These are phyloP conservation scores for Crossocerus cetratus DNA, from an alignment of 2,888 invertebrate species.

Conservation along the genomic window DNA sequence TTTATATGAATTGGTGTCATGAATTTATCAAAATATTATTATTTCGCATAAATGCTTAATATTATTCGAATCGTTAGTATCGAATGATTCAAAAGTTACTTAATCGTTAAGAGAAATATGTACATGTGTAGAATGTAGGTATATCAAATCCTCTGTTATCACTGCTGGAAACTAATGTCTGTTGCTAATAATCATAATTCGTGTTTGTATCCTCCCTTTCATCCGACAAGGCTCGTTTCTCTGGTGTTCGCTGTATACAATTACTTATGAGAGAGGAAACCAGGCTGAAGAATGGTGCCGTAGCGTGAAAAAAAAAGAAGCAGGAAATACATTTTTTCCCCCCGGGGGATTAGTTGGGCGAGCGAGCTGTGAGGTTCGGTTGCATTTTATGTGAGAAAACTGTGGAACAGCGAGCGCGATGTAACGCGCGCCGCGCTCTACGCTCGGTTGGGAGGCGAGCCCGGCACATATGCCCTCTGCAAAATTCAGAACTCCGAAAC, in stretches of 20 bases:
- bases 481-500: conserved; percentile 54
- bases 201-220: too few species aligned
- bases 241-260: background rate
- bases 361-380: background rate
- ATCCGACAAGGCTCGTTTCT: too few species aligned
- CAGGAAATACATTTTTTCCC: background rate
- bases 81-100: too few species aligned
- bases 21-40: too few species aligned
- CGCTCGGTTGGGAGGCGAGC: conserved; percentile 11
- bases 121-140: too few species aligned
- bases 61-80: too few species aligned
- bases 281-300: background rate
- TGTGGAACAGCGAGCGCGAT: background rate
- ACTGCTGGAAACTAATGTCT: too few species aligned
- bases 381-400: conserved; percentile 7
- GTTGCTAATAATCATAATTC: too few species aligned
- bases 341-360: background rate
- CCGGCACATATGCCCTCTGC: conserved; percentile 31
- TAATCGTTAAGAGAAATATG: too few species aligned
- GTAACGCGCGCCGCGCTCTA: background rate
- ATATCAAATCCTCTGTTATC: too few species aligned
- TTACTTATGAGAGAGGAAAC: background rate
- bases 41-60: too few species aligned
- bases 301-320: background rate
- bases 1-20: too few species aligned